A percentile compares a stretch with the other conserved stretches of the same genome.
Evolutionary conservation across 2,888 invertebrate genomes (phyloP).

Genomic region (Tortrix viridana): DNA sequence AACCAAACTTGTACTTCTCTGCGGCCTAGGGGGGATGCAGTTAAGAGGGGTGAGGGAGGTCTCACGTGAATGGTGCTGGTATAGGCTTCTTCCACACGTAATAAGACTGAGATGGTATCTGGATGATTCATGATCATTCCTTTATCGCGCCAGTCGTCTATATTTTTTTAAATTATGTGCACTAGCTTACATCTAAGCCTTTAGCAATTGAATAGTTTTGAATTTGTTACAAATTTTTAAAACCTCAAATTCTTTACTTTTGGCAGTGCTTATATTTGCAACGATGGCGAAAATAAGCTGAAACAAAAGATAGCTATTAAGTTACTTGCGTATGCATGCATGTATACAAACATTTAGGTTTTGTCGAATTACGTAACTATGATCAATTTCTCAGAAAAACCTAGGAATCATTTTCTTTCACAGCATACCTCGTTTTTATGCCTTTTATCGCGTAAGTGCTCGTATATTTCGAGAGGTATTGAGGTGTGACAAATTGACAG

Average conservation of each 20-base stretch:
- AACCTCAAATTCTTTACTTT: too few relatives aligned
- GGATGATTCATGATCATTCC: conserved; percentile 50
- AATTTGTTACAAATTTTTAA: too few relatives aligned
- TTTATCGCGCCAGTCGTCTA: conserved; percentile 40
- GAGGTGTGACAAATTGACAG: conserved; percentile 34
- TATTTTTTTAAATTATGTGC: conserved; percentile 29
- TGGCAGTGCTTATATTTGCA: too few relatives aligned
- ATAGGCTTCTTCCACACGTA: conserved; percentile 49
- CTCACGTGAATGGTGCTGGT: conserved; percentile 44
- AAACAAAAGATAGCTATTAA: too few relatives aligned
- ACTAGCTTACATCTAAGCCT: background rate
- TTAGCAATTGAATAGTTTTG: too few relatives aligned
- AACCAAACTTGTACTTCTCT: conserved; percentile 1
- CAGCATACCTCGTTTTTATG: background rate
- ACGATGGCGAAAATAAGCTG: too few relatives aligned
- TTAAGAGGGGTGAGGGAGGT: conserved; percentile 42
- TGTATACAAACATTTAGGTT: too few relatives aligned
- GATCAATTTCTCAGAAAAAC: background rate
- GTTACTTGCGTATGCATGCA: too few relatives aligned
- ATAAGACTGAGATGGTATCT: conserved; percentile 49
- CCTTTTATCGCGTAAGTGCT: conserved; percentile 8
- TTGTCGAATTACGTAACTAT: background rate
- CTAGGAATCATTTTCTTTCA: background rate
- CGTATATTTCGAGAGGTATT: conserved; percentile 9
- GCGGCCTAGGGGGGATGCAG: background rate